Evolutionary conservation across 2,113 vertebrate species (phyloP), one percentile per base, ranked within the genome.

Genomic region (Orycteropus afer): DNA sequence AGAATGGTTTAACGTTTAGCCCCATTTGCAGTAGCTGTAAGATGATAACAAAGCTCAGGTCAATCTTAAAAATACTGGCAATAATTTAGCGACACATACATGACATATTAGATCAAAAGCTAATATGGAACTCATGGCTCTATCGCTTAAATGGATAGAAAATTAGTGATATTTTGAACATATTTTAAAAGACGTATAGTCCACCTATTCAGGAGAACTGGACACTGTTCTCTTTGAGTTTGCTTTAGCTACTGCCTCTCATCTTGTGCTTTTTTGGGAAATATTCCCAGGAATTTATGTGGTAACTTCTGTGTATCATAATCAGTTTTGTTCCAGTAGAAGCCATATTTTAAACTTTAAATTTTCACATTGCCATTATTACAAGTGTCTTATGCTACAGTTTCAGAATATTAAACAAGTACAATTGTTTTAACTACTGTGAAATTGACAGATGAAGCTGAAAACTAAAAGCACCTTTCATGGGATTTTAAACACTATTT

Each of bases 401-500:
- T 98, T 98, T 98, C 97, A 97, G 98, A 98, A 98, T 98, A 98
- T 98, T 98, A 98, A 99, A 98, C 98, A 98, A 98, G 98, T 98
- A 98, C 98, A 99, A 99, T 99, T 99, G 98, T 98, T 98, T 99
- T 98, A 99, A 99, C 98, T 98, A 98, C 98, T 99, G 98, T 98
- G 98, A 98, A 99, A 99, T 98, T 99, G 98, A 99, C 98, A 98
- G 98, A 98, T 98, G 98, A 99, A 98, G 98, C 98, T 98, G 98
- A 98, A 98, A 98, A 98, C 98, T 97, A 98, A 98, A 99, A 98
- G 98, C 98, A 98, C 98, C 98, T 99, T 99, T 99, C 98, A 99
- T 98, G 98, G 98, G 98, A 99, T 99, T 99, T 99, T 99, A 98
- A 99, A 99, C 98, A 99, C 98, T 98, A 98, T 99, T 99, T 99